phyloP scores from a whole-genome alignment of 1,140 invertebrate species.

The Drosophila lacertosa region DNA sequence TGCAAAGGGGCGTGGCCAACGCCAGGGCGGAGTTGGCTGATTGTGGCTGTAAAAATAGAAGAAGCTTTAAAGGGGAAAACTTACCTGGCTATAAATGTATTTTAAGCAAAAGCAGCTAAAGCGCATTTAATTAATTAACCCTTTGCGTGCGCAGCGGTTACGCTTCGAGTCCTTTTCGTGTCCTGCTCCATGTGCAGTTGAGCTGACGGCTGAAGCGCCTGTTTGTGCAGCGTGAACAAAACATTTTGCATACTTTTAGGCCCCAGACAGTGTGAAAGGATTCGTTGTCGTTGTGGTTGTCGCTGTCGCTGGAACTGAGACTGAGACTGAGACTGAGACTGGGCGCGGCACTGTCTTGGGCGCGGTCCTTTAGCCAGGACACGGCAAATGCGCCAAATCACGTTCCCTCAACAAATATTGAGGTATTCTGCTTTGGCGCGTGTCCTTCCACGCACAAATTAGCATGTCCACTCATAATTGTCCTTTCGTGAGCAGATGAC shows the following conservation, averaged over 20 bases:
- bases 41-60: not conserved
- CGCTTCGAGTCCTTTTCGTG: constrained; percentile 59
- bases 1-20: constrained; percentile 14
- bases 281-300: no score
- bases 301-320: no score
- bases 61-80: not conserved
- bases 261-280: constrained; percentile 26
- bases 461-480: constrained; percentile 83
- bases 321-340: no score
- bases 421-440: constrained; percentile 80
- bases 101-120: constrained; percentile 28
- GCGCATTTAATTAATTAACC: constrained; percentile 81
- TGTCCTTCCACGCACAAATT: constrained; percentile 70
- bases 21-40: constrained; percentile 7
- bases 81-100: no score
- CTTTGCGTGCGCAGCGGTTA: constrained; percentile 74
- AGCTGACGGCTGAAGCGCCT: constrained; percentile 44
- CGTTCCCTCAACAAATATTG: constrained; percentile 82
- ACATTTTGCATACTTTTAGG: constrained; percentile 68
- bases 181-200: not conserved
- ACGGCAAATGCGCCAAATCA: constrained; percentile 79
- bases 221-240: constrained; percentile 68
- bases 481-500: constrained; percentile 81
- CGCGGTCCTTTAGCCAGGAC: constrained; percentile 54
- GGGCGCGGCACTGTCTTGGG: constrained; percentile 44